Evolutionary conservation across 2,888 invertebrate genomes (phyloP), one percentile per base, ranked within the genome.

Genomic region (Oligia fasciuncula): DNA sequence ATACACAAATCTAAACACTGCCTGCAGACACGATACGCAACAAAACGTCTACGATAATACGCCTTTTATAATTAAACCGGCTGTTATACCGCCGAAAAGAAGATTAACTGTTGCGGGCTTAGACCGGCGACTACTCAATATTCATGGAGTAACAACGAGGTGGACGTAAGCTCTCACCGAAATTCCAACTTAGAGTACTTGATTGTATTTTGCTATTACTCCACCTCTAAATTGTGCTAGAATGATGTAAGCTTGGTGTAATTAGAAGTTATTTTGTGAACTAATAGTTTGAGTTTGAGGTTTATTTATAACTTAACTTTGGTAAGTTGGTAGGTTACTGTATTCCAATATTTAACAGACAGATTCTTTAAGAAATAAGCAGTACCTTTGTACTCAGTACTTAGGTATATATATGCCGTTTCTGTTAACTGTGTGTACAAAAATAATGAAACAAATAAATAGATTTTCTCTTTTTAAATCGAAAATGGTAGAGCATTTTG

Each of bases 21-120:
- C 62, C 62, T 66, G 40, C 54, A 68, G 51, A 75, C 68, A 73
- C 62, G 66, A 79, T 73, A 80, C 66, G 72, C 60, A 63, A 66
- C 69, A 71, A 80, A 82, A 83, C 75, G 76, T 77, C 76, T 68
- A 76, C 77, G 77, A 83, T 89, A 87, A 88, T 87, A 80, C 84
- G 80, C 81, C 87, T 90, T 91, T 90, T 89, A 91, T 90, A 91
- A 91, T 92, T 91, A 91, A 92, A 91, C 87, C 86, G 83, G 85
- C 86, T 89, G 91, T 90, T 91, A 89, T 86, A 90, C 87, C 88
- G 80, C 83, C 89, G 90, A 90, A 92, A 92, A 91, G 92, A 91
- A 91, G 92, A 92, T 93, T 93, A 93, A 93, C 92, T 88, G 86
- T 89, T 88, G 89, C 90, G 90, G 89, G 90, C 89, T 90, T 89